Conservation (phyloP, 2,113 vertebrate species). For the Emberiza fucata region DNA sequence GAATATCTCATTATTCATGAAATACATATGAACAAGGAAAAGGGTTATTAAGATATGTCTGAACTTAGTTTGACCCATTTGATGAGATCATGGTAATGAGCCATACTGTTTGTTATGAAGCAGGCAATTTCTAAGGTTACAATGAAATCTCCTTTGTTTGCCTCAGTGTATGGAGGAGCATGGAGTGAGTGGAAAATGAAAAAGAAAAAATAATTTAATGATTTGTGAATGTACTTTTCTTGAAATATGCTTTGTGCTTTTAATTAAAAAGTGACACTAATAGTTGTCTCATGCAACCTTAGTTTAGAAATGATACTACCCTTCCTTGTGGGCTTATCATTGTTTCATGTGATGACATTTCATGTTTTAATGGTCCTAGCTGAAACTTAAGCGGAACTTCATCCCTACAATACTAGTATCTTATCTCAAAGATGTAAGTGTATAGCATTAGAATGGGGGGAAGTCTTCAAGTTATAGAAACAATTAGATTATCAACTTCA, state of each 20-base stretch:
- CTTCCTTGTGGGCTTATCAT: background rate
- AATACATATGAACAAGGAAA: conserved; percentile 14
- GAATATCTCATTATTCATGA: conserved; percentile 34
- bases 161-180: background rate
- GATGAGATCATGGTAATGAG: conserved; percentile 5
- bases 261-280: background rate
- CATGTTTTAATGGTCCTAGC: background rate
- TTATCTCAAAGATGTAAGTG: background rate
- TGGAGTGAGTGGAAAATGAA: background rate
- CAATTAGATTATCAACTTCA: background rate
- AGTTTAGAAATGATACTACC: background rate
- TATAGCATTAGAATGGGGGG: background rate
- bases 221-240: background rate
- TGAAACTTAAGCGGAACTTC: background rate
- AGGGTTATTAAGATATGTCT: conserved; percentile 11
- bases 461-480: background rate
- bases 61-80: conserved; percentile 11
- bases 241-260: background rate
- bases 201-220: background rate
- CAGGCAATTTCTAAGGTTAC: conserved; percentile 11
- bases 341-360: background rate
- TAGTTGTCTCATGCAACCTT: background rate
- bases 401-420: background rate
- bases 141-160: background rate
- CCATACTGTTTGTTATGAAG: background rate